Conservation (phyloP, 2,113 vertebrate genomes). For the Calidris pugnax region DNA sequence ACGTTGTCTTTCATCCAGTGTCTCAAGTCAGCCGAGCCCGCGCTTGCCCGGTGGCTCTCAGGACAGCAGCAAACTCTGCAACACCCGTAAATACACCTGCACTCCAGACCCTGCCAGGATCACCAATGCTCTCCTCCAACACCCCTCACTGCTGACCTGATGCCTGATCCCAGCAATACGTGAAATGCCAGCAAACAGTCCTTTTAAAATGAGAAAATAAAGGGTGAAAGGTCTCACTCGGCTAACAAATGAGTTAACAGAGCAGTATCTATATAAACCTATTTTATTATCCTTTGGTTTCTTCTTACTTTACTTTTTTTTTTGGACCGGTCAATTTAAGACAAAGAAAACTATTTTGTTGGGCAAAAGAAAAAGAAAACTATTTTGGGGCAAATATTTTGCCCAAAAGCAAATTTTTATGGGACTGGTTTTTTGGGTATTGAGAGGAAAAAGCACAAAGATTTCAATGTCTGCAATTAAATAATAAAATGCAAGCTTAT, state of each 20-base stretch:
- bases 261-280: not conserved
- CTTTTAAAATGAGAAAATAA: not conserved
- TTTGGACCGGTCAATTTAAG: not conserved
- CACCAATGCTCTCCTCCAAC: fast-evolving
- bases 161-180: not conserved
- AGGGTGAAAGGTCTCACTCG: not conserved
- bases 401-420: not conserved
- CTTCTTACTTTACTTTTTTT: too few species aligned
- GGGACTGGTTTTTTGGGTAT: not conserved
- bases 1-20: not conserved
- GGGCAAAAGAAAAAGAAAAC: too few species aligned
- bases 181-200: not conserved
- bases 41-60: not conserved
- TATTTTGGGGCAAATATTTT: too few species aligned
- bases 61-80: not conserved
- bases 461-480: not conserved
- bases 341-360: not conserved
- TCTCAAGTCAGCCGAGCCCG: not conserved
- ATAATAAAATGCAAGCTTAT: not conserved
- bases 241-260: not conserved
- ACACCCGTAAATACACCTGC: not conserved
- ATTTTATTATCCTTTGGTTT: not conserved
- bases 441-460: not conserved
- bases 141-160: fast-evolving
- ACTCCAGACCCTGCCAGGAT: too few species aligned